Percentiles rank a stretch among this genome's conserved stretches.
Conservation (phyloP, 2,113 vertebrate species). For the Ageneiosus marmoratus region DNA sequence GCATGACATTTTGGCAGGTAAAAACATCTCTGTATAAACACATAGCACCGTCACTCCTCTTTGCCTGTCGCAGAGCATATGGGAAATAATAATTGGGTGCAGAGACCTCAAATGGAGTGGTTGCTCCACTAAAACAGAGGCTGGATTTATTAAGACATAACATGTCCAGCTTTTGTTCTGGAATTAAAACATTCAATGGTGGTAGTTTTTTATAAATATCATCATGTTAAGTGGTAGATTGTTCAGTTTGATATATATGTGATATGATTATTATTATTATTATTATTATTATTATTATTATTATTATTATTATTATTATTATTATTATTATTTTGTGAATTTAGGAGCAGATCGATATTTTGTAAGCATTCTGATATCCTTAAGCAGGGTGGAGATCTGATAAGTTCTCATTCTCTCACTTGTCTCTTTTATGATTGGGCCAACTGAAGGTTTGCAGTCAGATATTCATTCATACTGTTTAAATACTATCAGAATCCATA, state of each 20-base stretch:
- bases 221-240: not conserved
- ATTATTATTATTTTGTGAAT: not conserved
- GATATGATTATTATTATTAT: not conserved
- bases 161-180: not conserved
- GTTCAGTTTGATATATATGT: not conserved
- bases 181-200: not conserved
- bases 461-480: not conserved
- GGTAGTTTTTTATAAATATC: not conserved
- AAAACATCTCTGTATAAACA: not conserved
- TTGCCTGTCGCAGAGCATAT: not conserved
- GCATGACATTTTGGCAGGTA: not conserved
- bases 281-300: too few species aligned
- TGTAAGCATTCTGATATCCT: not conserved
- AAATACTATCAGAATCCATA: not conserved
- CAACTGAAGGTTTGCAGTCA: not conserved
- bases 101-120: not conserved
- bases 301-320: too few species aligned
- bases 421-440: not conserved
- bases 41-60: not conserved
- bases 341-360: not conserved
- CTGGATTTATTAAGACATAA: not conserved
- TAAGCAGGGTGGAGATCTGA: not conserved
- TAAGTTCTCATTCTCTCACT: not conserved
- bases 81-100: not conserved
- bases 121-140: not conserved